Base-by-base conservation (phyloP, 2,888 invertebrate species). In the Horisme vitalbata region DNA sequence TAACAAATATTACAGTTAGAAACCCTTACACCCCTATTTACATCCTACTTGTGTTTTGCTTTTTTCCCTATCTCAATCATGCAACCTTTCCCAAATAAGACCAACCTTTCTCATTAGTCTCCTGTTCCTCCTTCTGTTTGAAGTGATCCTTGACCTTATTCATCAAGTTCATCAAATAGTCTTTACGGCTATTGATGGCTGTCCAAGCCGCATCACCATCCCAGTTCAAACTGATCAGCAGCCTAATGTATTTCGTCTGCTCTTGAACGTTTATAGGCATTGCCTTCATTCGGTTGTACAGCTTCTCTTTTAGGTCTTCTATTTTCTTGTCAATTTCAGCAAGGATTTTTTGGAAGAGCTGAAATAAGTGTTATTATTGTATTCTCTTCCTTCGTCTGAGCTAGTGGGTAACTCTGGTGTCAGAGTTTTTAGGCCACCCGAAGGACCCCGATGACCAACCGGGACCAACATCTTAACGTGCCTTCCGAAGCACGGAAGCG, bases 161-260 rank as follows among this genome's bases (percentile, higher is more conserved):
- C 73, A 96, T 87, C 27, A 93, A 91, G 47, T 85, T 88, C 63
- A 93, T 92, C 6, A 98, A 91, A 81, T 96, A 97, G 38, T 94
- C 93, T 50, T 96, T 95, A 53, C 96, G 94, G 51, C 95, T 94
- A 33, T 91, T 92, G 57, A 99, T 95, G 2, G 98, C 98, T 55
- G 96, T 95, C 99, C 99, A 99, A 0, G 98, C 99, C 1, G 99
- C 97, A 83, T 99, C 99, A 4, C 95, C 96, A 3, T 83, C 81
- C 88, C 90, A 90, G 49, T 87, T 87, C 41, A 90, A 53, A 57
- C 90, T 90, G 54, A 89, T 83, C 30, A 90, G 53, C 38, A 89
- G 91, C 91, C 97, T 94, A 58, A 99, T 98, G 47, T 98, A 92
- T 75, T 97, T 95, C 66, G 97, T 98, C 75, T 99, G 98, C 65